Evolutionary conservation across 2,113 vertebrate genomes (phyloP).

Genomic region (Lasiurus borealis): DNA sequence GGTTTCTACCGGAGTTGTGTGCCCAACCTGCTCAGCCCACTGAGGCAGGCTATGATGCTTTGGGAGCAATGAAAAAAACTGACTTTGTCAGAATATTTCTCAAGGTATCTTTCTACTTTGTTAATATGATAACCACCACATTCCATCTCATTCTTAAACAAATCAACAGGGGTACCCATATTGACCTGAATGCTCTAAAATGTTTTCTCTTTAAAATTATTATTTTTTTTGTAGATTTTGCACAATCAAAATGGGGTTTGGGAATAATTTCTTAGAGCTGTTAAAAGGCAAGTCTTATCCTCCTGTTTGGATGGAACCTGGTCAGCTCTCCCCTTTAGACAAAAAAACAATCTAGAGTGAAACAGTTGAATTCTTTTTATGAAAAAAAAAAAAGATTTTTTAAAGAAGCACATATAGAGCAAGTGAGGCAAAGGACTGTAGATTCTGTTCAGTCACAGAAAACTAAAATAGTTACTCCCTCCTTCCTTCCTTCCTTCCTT

Average conservation of each 20-base stretch:
- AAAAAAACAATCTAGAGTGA: not conserved
- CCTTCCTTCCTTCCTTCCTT: not conserved
- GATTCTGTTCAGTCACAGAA: slow-evolving; percentile 37
- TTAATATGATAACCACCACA: not conserved
- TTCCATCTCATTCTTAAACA: not conserved
- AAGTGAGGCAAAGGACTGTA: not conserved
- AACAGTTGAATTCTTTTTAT: slow-evolving; percentile 34
- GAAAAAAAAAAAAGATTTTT: slow-evolving; percentile 30
- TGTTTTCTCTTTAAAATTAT: slow-evolving; percentile 24
- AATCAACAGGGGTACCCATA: not conserved
- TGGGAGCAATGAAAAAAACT: not conserved
- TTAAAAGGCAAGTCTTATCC: not conserved
- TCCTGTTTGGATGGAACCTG: not conserved
- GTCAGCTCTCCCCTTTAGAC: not conserved
- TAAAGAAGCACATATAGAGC: not conserved
- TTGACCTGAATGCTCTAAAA: not conserved
- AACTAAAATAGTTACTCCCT: not conserved
- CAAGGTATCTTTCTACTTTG: not conserved
- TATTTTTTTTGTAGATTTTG: not conserved
- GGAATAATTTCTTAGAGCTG: not conserved
- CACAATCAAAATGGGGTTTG: not conserved
- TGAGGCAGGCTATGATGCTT: not conserved
- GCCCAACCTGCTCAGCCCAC: not conserved
- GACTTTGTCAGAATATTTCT: not conserved
- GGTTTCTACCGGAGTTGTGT: not conserved